A percentile compares a stretch with the other conserved stretches of the same genome.
Conservation (phyloP, 2,113 vertebrate genomes). For the Nesospiza acunhae region DNA sequence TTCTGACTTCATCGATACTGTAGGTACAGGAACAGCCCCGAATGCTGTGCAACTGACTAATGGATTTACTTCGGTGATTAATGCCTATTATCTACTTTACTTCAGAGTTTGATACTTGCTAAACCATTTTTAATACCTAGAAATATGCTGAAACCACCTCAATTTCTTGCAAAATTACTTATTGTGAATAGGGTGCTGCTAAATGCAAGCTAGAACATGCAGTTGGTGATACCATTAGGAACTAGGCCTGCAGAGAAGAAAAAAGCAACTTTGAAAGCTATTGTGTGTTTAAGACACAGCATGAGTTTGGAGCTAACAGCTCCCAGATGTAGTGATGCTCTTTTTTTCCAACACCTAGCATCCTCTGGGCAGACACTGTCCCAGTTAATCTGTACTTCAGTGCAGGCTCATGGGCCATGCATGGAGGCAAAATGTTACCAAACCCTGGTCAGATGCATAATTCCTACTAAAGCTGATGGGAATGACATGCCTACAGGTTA, state of each 20-base stretch:
- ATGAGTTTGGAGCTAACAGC: not conserved
- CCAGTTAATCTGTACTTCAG: not conserved
- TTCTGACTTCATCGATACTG: conserved; percentile 24
- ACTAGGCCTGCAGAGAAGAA: not conserved
- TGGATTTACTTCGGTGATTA: conserved; percentile 69
- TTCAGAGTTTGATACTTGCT: conserved; percentile 42
- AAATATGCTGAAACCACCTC: conserved; percentile 59
- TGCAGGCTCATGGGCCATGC: not conserved
- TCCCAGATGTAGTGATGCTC: not conserved
- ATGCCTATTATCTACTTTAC: conserved; percentile 59
- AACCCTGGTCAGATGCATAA: not conserved
- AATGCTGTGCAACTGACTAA: conserved; percentile 57
- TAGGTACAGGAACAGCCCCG: conserved; percentile 23
- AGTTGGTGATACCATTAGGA: not conserved
- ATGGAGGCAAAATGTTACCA: not conserved
- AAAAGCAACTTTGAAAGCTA: not conserved
- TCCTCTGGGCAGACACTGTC: not conserved
- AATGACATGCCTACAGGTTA: not conserved
- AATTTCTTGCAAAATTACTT: conserved; percentile 49
- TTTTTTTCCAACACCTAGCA: not conserved
- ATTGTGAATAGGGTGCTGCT: not conserved
- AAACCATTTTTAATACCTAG: conserved; percentile 37
- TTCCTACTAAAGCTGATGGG: not conserved
- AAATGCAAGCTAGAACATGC: conserved; percentile 19
- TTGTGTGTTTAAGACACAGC: accelerated